Percentiles rank a stretch among this genome's conserved stretches.
Conservation (phyloP, 2,888 invertebrate genomes). For the Oeneis ivallda region DNA sequence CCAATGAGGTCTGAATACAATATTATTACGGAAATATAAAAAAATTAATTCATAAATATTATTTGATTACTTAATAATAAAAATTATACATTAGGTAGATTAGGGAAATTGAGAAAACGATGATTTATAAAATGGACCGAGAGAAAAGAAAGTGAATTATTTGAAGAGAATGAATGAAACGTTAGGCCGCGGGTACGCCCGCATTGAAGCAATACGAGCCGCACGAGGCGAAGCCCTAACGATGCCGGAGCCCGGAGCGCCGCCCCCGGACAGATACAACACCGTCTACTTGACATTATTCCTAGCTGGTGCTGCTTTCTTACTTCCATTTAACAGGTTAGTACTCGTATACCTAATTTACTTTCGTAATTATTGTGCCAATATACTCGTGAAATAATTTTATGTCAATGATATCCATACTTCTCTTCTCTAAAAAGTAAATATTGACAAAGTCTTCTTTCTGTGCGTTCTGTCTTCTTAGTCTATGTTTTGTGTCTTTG, state of each 20-base stretch:
- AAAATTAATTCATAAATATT: background rate
- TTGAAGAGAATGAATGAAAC: slow-evolving; percentile 82
- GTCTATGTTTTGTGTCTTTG: background rate
- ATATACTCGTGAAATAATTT: no score
- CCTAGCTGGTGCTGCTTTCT: slow-evolving; percentile 93
- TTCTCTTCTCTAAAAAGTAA: background rate
- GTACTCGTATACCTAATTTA: background rate
- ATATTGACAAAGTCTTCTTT: background rate
- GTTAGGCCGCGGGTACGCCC: slow-evolving; percentile 84
- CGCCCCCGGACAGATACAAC: slow-evolving; percentile 86
- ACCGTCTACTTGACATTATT: slow-evolving; percentile 88
- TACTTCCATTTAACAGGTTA: slow-evolving; percentile 95
- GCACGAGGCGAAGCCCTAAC: slow-evolving; percentile 73
- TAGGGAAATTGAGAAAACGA: background rate
- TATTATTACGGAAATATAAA: background rate
- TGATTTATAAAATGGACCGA: slow-evolving; percentile 21
- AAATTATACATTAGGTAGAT: background rate
- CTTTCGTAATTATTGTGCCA: no score
- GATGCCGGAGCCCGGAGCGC: slow-evolving; percentile 78
- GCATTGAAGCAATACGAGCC: slow-evolving; percentile 81
- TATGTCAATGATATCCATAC: no score
- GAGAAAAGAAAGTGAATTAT: slow-evolving; percentile 29
- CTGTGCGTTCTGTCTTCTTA: background rate
- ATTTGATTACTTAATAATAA: background rate
- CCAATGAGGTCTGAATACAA: background rate